phyloP scores from a whole-genome alignment of 2,113 vertebrate species.

The Vombatus ursinus region DNA sequence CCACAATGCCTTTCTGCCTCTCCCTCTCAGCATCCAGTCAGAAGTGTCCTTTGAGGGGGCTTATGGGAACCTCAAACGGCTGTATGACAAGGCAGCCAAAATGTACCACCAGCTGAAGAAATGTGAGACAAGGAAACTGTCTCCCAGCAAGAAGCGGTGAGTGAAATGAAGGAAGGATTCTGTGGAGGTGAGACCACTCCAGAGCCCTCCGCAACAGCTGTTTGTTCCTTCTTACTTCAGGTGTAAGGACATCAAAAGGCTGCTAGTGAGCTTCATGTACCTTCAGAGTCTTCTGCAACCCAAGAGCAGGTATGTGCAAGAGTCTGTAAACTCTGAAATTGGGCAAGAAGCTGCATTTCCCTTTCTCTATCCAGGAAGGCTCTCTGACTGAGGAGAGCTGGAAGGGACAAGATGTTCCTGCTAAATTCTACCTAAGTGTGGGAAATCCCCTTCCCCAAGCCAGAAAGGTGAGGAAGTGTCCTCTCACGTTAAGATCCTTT shows the following conservation, averaged over 20 bases:
- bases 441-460: neutral
- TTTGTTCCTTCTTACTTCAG: constrained; percentile 78
- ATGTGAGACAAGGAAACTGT: constrained; percentile 93
- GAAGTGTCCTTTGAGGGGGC: constrained; percentile 97
- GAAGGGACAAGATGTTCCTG: neutral
- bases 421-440: neutral
- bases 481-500: neutral
- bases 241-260: constrained; percentile 95
- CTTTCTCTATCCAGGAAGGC: neutral
- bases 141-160: constrained; percentile 94
- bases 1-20: neutral
- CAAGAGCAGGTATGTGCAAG: constrained; percentile 92
- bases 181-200: neutral
- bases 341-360: too few relatives aligned
- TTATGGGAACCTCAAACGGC: constrained; percentile 95
- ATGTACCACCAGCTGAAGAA: constrained; percentile 98
- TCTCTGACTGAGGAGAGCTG: neutral
- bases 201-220: neutral
- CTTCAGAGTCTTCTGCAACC: constrained; percentile 97
- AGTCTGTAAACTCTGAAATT: neutral
- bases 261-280: constrained; percentile 99
- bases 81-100: constrained; percentile 97
- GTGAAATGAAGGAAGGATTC: neutral
- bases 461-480: neutral
- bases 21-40: constrained; percentile 93